Evolutionary conservation across 2,113 vertebrate species (phyloP), one percentile per base, ranked within the genome.

Genomic region (Lates calcarifer): DNA sequence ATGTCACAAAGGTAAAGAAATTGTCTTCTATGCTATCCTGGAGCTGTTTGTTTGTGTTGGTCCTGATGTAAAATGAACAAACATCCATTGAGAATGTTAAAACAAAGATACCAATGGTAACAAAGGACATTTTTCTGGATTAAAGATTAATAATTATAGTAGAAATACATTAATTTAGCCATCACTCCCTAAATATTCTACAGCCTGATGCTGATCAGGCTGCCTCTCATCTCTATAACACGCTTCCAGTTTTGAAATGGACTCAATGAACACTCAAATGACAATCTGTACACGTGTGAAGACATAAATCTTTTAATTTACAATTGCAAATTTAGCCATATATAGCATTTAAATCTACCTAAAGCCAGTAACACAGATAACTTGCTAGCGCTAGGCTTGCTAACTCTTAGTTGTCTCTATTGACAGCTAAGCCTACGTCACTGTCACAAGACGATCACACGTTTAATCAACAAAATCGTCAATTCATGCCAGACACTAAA

Each of bases 391-490:
- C 57, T 58, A 11, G 49, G 49, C 41, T 22, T 39, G 74, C 65
- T 79, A 67, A 28, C 53, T 3, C 5, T 5, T 45, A 81, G 65
- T 67, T 6, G 13, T 66, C 18, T 14, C 7, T 29, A 14, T 7
- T 3, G 47, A 35, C 2, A 60, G 70, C 53, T 74, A 22, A 22
- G 70, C 31, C 6, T 60, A 75, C 83, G 78, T 79, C 84, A 77
- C 68, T 31, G n/a, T 22, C 3, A 29, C 17, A 6, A 47, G 55
- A 45, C 43, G 20, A 17, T 2, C 37, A 24, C 29, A 26, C 4
- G 9, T 31, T 77, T 35, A 4, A 7, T 31, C 20, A 13, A 29
- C 7, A 26, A 35, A 29, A 28, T 5, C 9, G 0, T 0, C 5
- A 0, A 0, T 57, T 10, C 12, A 56, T 5, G 31, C 37, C 55